Conservation (phyloP, 2,888 invertebrate species). For the Monopis laevigella region DNA sequence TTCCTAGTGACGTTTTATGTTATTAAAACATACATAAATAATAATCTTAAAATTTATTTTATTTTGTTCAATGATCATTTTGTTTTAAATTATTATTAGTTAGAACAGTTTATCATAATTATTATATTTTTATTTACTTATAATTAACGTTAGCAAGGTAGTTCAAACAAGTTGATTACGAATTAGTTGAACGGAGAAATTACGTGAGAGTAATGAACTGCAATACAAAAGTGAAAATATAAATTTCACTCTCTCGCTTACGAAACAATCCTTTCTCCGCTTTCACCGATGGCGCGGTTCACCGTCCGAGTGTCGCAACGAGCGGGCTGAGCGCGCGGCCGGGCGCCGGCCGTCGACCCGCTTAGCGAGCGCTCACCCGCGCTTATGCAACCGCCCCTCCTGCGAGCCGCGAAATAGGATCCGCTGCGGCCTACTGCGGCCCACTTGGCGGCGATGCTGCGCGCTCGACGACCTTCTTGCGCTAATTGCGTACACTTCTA, state of each 20-base stretch:
- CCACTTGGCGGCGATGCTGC: constrained; percentile 26
- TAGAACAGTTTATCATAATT: too few species aligned
- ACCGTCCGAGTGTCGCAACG: constrained; percentile 17
- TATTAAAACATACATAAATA: too few species aligned
- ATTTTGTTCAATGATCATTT: too few species aligned
- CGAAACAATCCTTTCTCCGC: constrained; percentile 66
- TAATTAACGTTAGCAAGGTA: too few species aligned
- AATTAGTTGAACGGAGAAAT: constrained; percentile 17
- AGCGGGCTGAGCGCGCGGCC: constrained; percentile 15
- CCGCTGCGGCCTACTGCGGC: constrained; percentile 11
- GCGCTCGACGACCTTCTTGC: constrained; percentile 32
- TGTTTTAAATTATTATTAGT: too few species aligned
- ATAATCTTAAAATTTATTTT: too few species aligned
- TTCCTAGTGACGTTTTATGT: too few species aligned
- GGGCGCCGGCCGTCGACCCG: constrained; percentile 70
- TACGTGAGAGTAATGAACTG: constrained; percentile 40
- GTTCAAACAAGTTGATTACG: too few species aligned
- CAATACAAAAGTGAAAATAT: constrained; percentile 61
- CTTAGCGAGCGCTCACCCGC: constrained; percentile 73
- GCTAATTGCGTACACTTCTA: constrained; percentile 3
- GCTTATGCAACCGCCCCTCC: constrained; percentile 43
- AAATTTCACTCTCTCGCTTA: constrained; percentile 65
- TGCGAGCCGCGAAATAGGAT: constrained; percentile 22
- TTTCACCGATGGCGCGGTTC: constrained; percentile 43
- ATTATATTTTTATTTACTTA: too few species aligned